Percentiles rank a stretch among this genome's conserved stretches.
Conservation (phyloP, 2,888 invertebrate genomes). For the Creontiades dilutus region DNA sequence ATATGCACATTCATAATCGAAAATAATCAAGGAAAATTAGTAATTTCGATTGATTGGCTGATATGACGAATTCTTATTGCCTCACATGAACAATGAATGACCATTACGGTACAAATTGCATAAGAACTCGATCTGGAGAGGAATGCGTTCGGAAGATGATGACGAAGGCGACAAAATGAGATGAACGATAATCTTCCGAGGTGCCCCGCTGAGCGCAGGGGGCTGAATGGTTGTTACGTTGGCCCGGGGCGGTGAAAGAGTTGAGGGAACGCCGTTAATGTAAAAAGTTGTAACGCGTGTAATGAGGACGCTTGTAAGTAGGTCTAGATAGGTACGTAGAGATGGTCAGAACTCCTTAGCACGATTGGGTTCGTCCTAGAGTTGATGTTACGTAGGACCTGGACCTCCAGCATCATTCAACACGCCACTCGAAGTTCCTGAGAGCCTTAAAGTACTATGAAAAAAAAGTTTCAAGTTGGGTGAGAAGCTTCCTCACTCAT, state of each 20-base stretch:
- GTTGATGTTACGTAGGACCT: no score
- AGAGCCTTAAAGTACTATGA: no score
- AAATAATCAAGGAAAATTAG: no score
- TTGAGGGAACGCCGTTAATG: slow-evolving; percentile 11
- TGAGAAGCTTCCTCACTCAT: no score
- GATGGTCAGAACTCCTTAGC: no score
- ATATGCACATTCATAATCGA: no score
- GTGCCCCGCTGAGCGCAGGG: background rate
- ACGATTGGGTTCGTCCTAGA: background rate
- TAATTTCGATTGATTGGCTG: no score
- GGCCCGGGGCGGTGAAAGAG: slow-evolving; percentile 11
- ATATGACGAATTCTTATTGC: no score
- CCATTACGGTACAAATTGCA: background rate
- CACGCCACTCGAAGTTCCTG: no score
- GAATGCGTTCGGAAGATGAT: background rate
- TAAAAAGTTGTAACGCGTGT: background rate
- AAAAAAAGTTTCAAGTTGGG: no score
- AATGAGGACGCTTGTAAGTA: background rate
- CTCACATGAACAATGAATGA: background rate
- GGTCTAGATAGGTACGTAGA: background rate
- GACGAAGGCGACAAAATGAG: slow-evolving; percentile 12
- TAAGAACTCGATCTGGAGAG: background rate
- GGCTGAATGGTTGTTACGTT: background rate
- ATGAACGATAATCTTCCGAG: background rate
- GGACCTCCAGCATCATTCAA: no score